Evolutionary conservation across 2,113 vertebrate genomes (phyloP), one percentile per base, ranked within the genome.

Genomic region (Sturnus vulgaris): DNA sequence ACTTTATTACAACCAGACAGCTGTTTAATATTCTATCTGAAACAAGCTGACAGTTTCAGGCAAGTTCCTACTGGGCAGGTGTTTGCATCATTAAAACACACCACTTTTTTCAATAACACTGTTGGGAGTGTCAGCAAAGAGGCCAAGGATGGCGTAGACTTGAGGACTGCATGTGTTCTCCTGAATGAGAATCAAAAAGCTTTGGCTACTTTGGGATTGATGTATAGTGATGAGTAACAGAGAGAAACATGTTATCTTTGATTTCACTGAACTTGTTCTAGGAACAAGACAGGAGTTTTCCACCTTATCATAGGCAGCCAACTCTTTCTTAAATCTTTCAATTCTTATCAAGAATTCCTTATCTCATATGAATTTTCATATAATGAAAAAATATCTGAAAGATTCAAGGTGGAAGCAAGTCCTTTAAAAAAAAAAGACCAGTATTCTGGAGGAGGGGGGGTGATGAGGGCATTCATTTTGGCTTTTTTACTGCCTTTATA

Each of bases 1-100:
- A 82, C 3, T 4, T 69, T 61, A 76, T 61, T 39, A 80, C 0
- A 5, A 55, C 17, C 14, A 82, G 52, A 79, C 60, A 93, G 84
- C 47, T 91, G 37, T 77, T 92, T 46, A 89, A 39, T 47, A 20
- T 44, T 50, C 69, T 77, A 21, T 71, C 68, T 91, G 90, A 88
- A 94, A 91, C 25, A 86, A 91, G 33, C 40, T 68, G 20, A 22
- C 81, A 90, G 56, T 82, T 86, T 69, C 69, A 91, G 53, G 40
- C 30, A 50, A 88, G 72, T 71, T 88, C 76, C 61, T 93, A 49
- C 25, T 69, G 53, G 79, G 33, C 47, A 92, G 70, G 49, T 50
- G 40, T 90, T 86, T 49, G 35, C 33, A 90, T 81, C 39, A 86
- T 42, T 92, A 86, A 81, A 93, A 80, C 56, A 60, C 33, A 64